Evolutionary conservation across 2,113 vertebrate species (phyloP).

Genomic region (Pao palembangensis): DNA sequence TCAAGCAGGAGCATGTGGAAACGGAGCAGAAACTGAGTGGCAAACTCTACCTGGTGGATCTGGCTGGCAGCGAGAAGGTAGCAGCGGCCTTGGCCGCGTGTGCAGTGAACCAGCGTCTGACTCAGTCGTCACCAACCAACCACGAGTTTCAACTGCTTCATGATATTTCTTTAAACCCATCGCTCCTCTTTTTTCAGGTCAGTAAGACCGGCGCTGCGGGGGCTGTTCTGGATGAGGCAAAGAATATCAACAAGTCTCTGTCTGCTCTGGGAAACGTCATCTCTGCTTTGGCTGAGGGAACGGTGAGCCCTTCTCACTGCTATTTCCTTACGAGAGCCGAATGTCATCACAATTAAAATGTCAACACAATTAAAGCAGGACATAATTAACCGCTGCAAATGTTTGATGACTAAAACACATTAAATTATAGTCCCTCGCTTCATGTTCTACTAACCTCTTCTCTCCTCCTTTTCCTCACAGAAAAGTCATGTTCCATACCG

Average conservation of each 20-base stretch:
- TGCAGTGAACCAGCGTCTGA: background rate
- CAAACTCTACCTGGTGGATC: constrained; percentile 88
- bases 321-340: background rate
- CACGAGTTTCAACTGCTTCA: no score
- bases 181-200: constrained; percentile 68
- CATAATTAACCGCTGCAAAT: no score
- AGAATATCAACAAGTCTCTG: constrained; percentile 95
- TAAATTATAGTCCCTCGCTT: no score
- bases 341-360: no score
- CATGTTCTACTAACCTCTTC: background rate
- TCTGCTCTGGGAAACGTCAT: constrained; percentile 93
- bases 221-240: constrained; percentile 86
- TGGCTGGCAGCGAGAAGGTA: constrained; percentile 92
- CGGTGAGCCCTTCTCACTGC: constrained; percentile 68
- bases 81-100: no score
- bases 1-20: constrained; percentile 90
- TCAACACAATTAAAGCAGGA: background rate
- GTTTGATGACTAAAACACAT: no score
- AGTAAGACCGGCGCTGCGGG: constrained; percentile 91
- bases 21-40: constrained; percentile 89
- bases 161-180: no score
- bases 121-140: no score
- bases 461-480: constrained; percentile 54
- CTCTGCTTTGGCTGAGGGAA: constrained; percentile 90
- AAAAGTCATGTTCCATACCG: constrained; percentile 87